Evolutionary conservation across 2,797 vertebrate genomes (phyloP).

Genomic region (Acanthopagrus latus): DNA sequence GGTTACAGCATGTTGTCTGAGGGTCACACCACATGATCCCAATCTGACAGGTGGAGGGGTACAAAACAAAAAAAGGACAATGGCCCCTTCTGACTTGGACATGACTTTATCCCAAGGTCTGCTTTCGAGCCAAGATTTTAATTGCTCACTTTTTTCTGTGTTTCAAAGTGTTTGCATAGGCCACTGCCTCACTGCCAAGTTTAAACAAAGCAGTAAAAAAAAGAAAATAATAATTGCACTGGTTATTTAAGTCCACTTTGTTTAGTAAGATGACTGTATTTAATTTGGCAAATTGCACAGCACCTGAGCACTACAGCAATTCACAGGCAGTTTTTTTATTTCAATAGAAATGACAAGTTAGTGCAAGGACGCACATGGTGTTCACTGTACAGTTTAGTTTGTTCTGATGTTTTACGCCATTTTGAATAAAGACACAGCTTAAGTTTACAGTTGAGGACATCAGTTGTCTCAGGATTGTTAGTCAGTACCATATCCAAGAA

Average conservation of each 20-base stretch:
- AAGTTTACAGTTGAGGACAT: slow-evolving; percentile 35
- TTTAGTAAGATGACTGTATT: slow-evolving; percentile 46
- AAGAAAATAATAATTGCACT: slow-evolving; percentile 53
- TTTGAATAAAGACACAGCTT: slow-evolving; percentile 36
- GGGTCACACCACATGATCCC: slow-evolving; percentile 53
- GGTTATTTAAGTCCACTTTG: slow-evolving; percentile 70
- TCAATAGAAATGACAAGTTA: neutral
- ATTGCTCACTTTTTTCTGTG: slow-evolving; percentile 40
- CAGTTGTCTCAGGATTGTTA: slow-evolving; percentile 27
- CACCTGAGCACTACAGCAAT: slow-evolving; percentile 31
- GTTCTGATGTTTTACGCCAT: slow-evolving; percentile 5
- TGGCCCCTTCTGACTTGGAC: slow-evolving; percentile 10
- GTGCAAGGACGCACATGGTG: slow-evolving; percentile 13
- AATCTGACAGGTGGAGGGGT: slow-evolving; percentile 36
- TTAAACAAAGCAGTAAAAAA: slow-evolving; percentile 51
- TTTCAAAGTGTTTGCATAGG: slow-evolving; percentile 50
- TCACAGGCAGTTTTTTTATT: slow-evolving; percentile 20
- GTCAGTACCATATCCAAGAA: slow-evolving; percentile 9
- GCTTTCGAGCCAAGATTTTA: slow-evolving; percentile 52
- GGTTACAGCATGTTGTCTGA: slow-evolving; percentile 52
- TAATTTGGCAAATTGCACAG: slow-evolving; percentile 57
- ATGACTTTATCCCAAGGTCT: slow-evolving; percentile 38
- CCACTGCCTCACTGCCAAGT: slow-evolving; percentile 53
- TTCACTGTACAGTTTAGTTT: slow-evolving; percentile 19
- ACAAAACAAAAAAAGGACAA: slow-evolving; percentile 26